Conservation (phyloP, 2,113 vertebrate genomes). For the Triplophysa rosa region DNA sequence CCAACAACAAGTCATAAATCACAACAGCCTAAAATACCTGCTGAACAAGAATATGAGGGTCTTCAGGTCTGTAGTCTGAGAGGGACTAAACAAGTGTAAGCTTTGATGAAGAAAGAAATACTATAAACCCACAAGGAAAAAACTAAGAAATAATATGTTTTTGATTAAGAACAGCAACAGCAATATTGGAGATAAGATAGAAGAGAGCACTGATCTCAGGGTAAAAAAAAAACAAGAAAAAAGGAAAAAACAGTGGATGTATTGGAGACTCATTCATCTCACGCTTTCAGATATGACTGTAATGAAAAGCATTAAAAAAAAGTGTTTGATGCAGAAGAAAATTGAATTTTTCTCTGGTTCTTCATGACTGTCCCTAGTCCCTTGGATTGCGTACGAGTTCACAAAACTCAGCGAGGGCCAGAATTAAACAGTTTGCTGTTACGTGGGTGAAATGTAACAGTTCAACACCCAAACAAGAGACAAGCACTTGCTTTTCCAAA, state of each 20-base stretch:
- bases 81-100: neutral
- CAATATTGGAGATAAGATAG: no score
- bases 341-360: slow-evolving; percentile 56
- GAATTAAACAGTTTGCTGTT: slow-evolving; percentile 78
- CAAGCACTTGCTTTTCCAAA: slow-evolving; percentile 59
- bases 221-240: neutral
- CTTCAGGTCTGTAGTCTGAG: neutral
- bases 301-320: neutral
- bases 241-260: no score
- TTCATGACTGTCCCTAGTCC: slow-evolving; percentile 64
- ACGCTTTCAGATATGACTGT: slow-evolving; percentile 7
- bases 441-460: slow-evolving; percentile 71
- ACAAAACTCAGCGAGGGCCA: slow-evolving; percentile 68
- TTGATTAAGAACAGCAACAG: no score
- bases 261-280: neutral
- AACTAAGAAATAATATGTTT: neutral
- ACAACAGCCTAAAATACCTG: no score
- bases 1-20: neutral
- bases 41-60: slow-evolving; percentile 11
- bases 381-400: slow-evolving; percentile 67
- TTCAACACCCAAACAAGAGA: slow-evolving; percentile 61
- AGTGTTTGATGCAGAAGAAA: slow-evolving; percentile 13
- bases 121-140: neutral
- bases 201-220: no score
- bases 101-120: neutral